Evolutionary conservation across 2,797 vertebrate species (phyloP).

Genomic region (Pelochelys cantorii): DNA sequence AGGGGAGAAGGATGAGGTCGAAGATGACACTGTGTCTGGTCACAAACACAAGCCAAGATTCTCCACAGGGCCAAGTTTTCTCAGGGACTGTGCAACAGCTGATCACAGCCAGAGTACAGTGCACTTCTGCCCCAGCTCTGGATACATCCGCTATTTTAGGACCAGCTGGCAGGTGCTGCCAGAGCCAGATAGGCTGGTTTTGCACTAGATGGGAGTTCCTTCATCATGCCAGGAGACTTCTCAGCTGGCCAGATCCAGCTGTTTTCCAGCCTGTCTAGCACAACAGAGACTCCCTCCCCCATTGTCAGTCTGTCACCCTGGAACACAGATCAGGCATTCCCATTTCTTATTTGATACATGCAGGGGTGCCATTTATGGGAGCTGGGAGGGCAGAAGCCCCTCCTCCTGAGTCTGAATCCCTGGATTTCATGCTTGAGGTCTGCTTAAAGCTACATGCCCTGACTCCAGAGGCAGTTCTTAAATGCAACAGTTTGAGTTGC

Average conservation of each 20-base stretch:
- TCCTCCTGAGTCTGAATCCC: too few species aligned
- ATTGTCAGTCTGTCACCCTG: accelerated
- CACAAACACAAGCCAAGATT: accelerated
- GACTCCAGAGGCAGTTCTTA: too few species aligned
- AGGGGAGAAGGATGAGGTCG: neutral
- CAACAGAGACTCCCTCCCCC: neutral
- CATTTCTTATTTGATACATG: neutral
- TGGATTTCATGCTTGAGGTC: too few species aligned
- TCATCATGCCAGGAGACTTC: neutral
- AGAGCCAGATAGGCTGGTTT: neutral
- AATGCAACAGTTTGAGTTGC: too few species aligned
- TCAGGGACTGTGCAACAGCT: neutral
- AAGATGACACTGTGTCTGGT: accelerated
- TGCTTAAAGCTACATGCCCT: too few species aligned
- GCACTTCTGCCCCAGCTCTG: neutral
- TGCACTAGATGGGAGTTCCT: neutral
- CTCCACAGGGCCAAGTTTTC: neutral
- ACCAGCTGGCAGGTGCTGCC: neutral
- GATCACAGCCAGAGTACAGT: constrained; percentile 31
- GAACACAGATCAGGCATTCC: neutral
- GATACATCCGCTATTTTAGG: neutral
- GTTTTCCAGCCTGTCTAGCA: accelerated
- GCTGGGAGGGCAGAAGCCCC: too few species aligned
- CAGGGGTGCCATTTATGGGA: too few species aligned
- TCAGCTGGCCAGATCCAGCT: neutral